These are phyloP conservation scores for Lacanobia wlatinum DNA, from an alignment of 2,888 invertebrate genomes.

Conservation along the genomic window DNA sequence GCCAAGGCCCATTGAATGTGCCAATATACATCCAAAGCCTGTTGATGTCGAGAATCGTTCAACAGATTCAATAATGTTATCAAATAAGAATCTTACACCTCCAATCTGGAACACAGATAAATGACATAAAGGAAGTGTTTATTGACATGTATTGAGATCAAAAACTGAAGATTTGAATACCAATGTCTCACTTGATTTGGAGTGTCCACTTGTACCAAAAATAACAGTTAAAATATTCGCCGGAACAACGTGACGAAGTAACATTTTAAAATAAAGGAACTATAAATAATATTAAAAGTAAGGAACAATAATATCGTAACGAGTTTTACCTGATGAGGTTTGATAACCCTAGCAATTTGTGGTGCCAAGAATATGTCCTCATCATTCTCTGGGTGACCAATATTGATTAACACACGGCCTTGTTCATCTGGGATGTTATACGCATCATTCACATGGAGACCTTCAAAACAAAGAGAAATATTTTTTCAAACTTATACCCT, in stretches of 20 bases:
- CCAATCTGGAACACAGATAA: constrained; percentile 92
- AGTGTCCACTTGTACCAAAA: not conserved
- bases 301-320: not conserved
- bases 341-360: constrained; percentile 97
- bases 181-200: not conserved
- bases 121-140: constrained; percentile 11
- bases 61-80: constrained; percentile 98
- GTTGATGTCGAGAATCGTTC: constrained; percentile 96
- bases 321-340: constrained; percentile 96
- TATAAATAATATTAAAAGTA: too few species aligned
- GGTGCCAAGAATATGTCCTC: constrained; percentile 97
- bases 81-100: constrained; percentile 98
- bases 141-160: constrained; percentile 14
- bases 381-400: constrained; percentile 97
- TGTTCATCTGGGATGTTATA: constrained; percentile 97
- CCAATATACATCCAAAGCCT: constrained; percentile 99
- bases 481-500: constrained; percentile 9
- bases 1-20: constrained; percentile 99
- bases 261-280: too few species aligned
- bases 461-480: constrained; percentile 69
- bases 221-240: not conserved
- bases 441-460: constrained; percentile 97
- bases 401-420: constrained; percentile 97
- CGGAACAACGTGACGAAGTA: too few species aligned
- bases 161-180: constrained; percentile 13